Evolutionary conservation across 1,140 invertebrate genomes (phyloP), one percentile per base, ranked within the genome.

Genomic region (Procambarus clarkii): DNA sequence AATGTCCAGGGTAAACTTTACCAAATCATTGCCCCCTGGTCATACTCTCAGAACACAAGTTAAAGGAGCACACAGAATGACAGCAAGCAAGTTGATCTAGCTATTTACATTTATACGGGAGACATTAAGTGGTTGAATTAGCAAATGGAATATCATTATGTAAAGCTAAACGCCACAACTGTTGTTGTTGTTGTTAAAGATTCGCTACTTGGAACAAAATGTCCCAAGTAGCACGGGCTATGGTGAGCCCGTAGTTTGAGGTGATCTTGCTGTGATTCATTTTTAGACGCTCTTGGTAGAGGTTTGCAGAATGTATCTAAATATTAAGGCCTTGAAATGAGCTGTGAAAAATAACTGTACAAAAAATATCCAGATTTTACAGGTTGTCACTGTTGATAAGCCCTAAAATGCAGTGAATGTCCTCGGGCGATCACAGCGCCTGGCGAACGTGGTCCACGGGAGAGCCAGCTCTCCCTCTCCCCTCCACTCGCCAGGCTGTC

Each of bases 321-420:
- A 74, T 24, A 4, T 21, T 74, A 11, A 74, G 69, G n/a, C 69
- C 69, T 34, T 74, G 8, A 24, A 5, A 74, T 74, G 24, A 74
- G 69, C 69, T 74, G 69, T 74, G 69, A 74, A 74, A 74, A 64
- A 74, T 34, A 74, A 74, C 24, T 74, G 69, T 74, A 74, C 69
- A 74, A 74, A 74, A 74, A 74, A 69, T 34, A 69, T 54, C 50
- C 2, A 9, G 50, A 54, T 13, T 54, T 64, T 64, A 64, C 18
- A 64, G 13, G 69, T 74, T 74, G 69, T 74, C 24, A 24, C 69
- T 9, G 64, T 18, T 69, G n/a, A 34, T 34, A 74, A 2, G 7
- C n/a, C 7, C n/a, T 74, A 34, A 74, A 7, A 34, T 24, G 21
- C 2, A 34, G 69, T 34, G 34, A 34, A 74, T 34, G n/a, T 74